A percentile compares a stretch with the other conserved stretches of the same genome.
phyloP scores from a whole-genome alignment of 2,797 vertebrate genomes.

The Tympanoctomys barrerae region DNA sequence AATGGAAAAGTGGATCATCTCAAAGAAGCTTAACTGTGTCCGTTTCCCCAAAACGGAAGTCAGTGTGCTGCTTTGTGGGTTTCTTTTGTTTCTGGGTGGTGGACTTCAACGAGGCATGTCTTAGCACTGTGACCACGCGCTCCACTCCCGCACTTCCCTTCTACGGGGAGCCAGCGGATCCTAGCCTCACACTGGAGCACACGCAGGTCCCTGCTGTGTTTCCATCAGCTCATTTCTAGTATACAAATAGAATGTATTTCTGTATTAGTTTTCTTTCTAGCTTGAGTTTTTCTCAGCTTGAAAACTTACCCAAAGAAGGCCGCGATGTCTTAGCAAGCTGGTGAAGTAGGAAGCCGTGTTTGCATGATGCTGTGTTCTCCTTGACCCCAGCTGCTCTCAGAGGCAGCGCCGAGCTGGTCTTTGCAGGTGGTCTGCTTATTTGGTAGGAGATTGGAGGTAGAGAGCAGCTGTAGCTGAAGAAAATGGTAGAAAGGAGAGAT shows the following conservation, averaged over 20 bases:
- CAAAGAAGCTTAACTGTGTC: neutral
- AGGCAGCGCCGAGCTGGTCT: neutral
- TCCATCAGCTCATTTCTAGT: neutral
- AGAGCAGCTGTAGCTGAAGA: neutral
- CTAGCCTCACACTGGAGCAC: neutral
- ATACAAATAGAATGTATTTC: conserved; percentile 10
- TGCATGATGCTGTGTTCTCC: conserved; percentile 15
- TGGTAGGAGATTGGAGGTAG: neutral
- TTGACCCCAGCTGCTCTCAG: neutral
- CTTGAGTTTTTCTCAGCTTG: conserved; percentile 32
- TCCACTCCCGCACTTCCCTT: neutral
- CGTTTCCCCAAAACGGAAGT: neutral
- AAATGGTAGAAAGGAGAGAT: neutral
- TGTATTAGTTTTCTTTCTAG: neutral
- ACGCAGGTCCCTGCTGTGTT: neutral
- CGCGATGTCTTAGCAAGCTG: neutral
- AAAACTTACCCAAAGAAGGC: neutral
- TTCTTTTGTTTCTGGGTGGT: conserved; percentile 23
- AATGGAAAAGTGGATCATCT: neutral
- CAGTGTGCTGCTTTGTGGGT: conserved; percentile 8
- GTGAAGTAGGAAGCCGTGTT: neutral
- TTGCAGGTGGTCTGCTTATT: conserved; percentile 9
- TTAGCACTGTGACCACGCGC: neutral
- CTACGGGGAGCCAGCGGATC: neutral
- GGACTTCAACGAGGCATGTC: neutral